Evolutionary conservation across 35 echinoderm and acorn worm species (phyloP).

Genomic region (Nesometra sesokonis): DNA sequence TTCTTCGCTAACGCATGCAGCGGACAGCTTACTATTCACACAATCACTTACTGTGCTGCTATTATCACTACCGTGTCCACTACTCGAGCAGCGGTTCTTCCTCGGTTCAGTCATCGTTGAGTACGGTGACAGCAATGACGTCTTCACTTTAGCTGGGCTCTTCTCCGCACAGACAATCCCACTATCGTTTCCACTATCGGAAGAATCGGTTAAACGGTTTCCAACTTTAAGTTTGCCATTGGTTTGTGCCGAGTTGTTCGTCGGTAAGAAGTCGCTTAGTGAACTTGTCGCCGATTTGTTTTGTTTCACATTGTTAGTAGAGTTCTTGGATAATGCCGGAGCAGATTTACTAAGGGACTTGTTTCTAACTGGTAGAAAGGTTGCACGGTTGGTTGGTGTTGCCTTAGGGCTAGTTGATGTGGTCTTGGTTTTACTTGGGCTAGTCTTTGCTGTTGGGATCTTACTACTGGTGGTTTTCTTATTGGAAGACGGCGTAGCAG

Average conservation of each 20-base stretch:
- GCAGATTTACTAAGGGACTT: slow-evolving; percentile 82
- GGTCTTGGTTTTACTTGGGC: background rate
- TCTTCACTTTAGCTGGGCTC: slow-evolving; percentile 37
- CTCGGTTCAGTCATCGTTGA: slow-evolving; percentile 90
- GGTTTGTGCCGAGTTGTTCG: background rate
- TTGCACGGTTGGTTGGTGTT: slow-evolving; percentile 11
- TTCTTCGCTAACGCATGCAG: slow-evolving; percentile 32
- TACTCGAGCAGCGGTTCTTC: slow-evolving; percentile 56
- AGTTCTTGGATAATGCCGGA: slow-evolving; percentile 36
- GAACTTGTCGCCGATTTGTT: background rate
- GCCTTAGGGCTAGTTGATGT: background rate
- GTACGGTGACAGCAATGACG: slow-evolving; percentile 84
- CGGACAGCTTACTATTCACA: slow-evolving; percentile 15
- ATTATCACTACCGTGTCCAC: slow-evolving; percentile 96
- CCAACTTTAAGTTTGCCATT: slow-evolving; percentile 33
- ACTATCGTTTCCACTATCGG: slow-evolving; percentile 95
- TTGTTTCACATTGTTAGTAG: background rate
- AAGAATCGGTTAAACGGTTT: slow-evolving; percentile 73
- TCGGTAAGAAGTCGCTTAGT: background rate
- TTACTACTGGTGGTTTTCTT: slow-evolving; percentile 55
- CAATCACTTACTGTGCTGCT: slow-evolving; percentile 91
- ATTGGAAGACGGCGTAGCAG: slow-evolving; percentile 35
- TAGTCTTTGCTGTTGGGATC: slow-evolving; percentile 25
- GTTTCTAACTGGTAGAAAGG: slow-evolving; percentile 45
- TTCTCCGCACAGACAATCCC: slow-evolving; percentile 92